Percentiles rank a stretch among this genome's conserved stretches.
These are phyloP conservation scores for Agriopis leucophaearia DNA, from an alignment of 2,888 invertebrate species.

Conservation along the genomic window DNA sequence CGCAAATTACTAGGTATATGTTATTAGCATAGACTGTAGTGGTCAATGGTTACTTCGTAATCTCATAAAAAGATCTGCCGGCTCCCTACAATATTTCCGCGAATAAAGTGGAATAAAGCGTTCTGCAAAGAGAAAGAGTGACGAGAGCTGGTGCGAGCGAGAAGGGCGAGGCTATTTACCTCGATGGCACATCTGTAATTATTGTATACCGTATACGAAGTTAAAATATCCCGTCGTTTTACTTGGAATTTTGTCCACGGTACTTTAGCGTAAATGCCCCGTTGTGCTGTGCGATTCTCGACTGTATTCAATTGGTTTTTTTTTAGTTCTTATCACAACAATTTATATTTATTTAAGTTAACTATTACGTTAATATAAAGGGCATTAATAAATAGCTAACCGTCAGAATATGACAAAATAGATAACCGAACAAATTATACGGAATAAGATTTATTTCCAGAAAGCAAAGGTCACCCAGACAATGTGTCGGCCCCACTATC, in stretches of 20 bases:
- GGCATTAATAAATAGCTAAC: constrained; percentile 10
- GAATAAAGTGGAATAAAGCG: constrained; percentile 60
- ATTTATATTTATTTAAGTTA: background rate
- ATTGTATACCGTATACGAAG: constrained; percentile 72
- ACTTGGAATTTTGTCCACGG: constrained; percentile 65
- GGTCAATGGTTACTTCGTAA: constrained; percentile 60
- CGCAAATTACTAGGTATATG: constrained; percentile 64
- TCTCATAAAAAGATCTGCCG: constrained; percentile 66
- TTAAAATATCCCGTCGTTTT: constrained; percentile 77
- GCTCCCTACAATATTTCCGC: constrained; percentile 66
- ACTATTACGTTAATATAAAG: constrained; percentile 8
- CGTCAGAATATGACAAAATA: constrained; percentile 18
- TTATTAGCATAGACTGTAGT: constrained; percentile 68
- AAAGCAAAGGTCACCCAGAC: constrained; percentile 47
- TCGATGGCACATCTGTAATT: constrained; percentile 81
- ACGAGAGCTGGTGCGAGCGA: constrained; percentile 61
- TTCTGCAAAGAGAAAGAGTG: constrained; percentile 68
- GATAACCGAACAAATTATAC: constrained; percentile 31
- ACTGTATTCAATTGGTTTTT: constrained; percentile 53
- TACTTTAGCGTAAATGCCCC: constrained; percentile 60
- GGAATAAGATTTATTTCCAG: constrained; percentile 35
- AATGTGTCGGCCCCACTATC: constrained; percentile 44
- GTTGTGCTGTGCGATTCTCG: constrained; percentile 59
- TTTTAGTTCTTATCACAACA: constrained; percentile 43
- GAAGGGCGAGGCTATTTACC: constrained; percentile 74